These are phyloP conservation scores for Dinomys branickii DNA, from an alignment of 2,113 vertebrate genomes.

Conservation along the genomic window DNA sequence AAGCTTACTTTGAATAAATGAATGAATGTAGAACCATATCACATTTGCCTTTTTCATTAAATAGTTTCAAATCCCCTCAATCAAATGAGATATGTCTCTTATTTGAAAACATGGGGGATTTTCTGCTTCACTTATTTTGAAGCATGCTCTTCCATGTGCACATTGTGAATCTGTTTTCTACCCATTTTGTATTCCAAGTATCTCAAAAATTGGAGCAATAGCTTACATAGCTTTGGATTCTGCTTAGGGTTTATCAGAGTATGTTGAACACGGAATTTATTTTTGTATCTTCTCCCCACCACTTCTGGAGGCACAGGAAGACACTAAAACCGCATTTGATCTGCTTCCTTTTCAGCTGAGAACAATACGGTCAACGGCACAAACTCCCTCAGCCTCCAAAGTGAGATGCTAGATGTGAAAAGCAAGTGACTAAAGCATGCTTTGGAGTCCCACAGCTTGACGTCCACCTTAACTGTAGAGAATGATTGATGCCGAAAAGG, in stretches of 20 bases:
- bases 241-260: background rate
- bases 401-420: background rate
- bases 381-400: background rate
- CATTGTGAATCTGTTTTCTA: background rate
- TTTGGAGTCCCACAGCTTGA: background rate
- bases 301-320: background rate
- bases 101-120: background rate
- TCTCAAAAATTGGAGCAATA: background rate
- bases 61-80: background rate
- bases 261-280: background rate
- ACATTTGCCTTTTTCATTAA: conserved; percentile 1
- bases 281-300: background rate
- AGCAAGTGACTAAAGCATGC: background rate
- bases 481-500: background rate
- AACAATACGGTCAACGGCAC: background rate
- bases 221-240: background rate
- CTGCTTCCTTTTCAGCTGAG: background rate
- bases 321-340: background rate
- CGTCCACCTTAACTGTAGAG: background rate
- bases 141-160: background rate
- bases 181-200: background rate
- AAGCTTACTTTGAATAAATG: conserved; percentile 30
- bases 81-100: background rate
- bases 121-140: background rate
- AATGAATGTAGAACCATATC: background rate